Base-by-base conservation (phyloP, 2,797 vertebrate genomes). In the Silurus aristotelis region DNA sequence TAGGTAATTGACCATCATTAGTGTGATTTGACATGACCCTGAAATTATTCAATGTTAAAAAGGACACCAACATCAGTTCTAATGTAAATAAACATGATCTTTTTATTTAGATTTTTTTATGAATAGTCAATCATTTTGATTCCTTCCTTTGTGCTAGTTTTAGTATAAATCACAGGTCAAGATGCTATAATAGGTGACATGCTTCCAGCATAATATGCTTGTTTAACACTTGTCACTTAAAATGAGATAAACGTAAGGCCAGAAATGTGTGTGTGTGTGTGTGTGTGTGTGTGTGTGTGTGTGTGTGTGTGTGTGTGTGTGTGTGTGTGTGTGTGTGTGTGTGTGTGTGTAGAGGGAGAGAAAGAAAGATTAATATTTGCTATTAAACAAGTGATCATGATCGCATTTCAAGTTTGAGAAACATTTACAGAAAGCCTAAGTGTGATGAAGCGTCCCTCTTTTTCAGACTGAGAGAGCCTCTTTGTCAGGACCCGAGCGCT, bases 401-500 rank as follows among this genome's bases (percentile, higher is more conserved):
- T 88, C 77, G 68, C 27, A 68, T 75, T 68, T 82, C 43, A 68
- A 84, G 82, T 73, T 85, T 82, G 46, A 87, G 84, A 84, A 88
- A 89, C 80, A 86, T 88, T 88, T 84, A 73, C 84, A 88, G 70
- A 84, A 80, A 83, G 63, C 68, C 66, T 80, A 83, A 85, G 83
- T 87, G 63, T 88, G 85, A 88, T 80, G 61, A 86, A 87, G 86
- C 43, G 22, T 67, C 84, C 63, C 70, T 83, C 52, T 87, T 89
- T 89, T 72, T 68, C 78, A 81, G 82, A 82, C 86, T 80, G 48
- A 77, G 85, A 86, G 79, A 71, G 87, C 81, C 78, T 87, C 87
- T 89, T 88, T 89, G 87, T 90, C 85, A 71, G 87, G 48, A 38
- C 82, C 46, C 56, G 68, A 87, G 84, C 61, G 78, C 83, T 78